Percentiles rank a stretch among this genome's conserved stretches.
Conservation (phyloP, 2,113 vertebrate genomes). For the Oriolus oriolus region DNA sequence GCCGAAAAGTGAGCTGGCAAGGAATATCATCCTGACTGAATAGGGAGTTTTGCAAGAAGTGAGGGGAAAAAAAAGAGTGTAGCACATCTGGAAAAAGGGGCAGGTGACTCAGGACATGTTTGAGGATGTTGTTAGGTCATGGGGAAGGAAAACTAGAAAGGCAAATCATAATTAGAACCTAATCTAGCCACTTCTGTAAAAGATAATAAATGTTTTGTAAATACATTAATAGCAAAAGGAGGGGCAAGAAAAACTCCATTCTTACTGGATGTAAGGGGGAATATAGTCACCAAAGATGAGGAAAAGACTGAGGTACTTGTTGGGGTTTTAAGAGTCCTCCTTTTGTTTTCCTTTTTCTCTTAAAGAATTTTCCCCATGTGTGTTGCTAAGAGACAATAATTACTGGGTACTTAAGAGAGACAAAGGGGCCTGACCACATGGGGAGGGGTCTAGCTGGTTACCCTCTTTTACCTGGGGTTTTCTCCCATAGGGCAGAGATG, state of each 20-base stretch:
- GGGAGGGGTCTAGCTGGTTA: too few species aligned
- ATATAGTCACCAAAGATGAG: not conserved
- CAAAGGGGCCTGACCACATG: too few species aligned
- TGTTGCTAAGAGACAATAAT: too few species aligned
- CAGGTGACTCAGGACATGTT: not conserved
- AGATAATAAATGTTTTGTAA: not conserved
- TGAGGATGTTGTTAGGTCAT: not conserved
- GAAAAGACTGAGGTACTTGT: not conserved
- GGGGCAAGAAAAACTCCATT: not conserved
- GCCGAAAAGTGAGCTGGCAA: rapidly evolving
- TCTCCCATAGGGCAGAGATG: too few species aligned
- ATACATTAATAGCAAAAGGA: not conserved
- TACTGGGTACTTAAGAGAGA: too few species aligned
- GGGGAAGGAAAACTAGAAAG: not conserved
- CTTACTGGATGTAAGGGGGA: not conserved
- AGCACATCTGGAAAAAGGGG: not conserved
- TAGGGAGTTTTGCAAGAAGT: not conserved
- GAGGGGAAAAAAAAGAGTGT: not conserved
- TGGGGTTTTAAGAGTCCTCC: too few species aligned
- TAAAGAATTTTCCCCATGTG: too few species aligned
- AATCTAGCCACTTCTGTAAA: not conserved
- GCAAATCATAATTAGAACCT: not conserved
- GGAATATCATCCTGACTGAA: not conserved
- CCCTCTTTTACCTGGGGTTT: too few species aligned
- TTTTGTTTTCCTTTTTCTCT: too few species aligned